phyloP scores from a whole-genome alignment of 2,888 invertebrate species.

The Drosophila rubida region DNA sequence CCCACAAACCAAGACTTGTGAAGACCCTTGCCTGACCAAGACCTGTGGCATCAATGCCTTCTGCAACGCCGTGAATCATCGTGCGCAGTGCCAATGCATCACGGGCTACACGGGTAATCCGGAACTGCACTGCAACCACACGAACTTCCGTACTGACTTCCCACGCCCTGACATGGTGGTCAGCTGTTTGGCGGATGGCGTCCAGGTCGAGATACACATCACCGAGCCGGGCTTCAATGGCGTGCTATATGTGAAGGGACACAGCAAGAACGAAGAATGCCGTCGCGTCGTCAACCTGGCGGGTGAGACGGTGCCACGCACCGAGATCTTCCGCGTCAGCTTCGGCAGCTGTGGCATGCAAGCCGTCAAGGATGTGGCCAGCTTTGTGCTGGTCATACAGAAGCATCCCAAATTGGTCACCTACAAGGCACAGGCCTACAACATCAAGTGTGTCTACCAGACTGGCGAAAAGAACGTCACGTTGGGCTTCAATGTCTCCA shows the following conservation, averaged over 20 bases:
- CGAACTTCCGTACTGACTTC: slow-evolving; percentile 90
- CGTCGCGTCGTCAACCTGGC: slow-evolving; percentile 92
- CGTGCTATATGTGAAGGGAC: slow-evolving; percentile 96
- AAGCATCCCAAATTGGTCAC: slow-evolving; percentile 98
- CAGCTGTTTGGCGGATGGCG: slow-evolving; percentile 95
- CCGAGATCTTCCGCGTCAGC: slow-evolving; percentile 93
- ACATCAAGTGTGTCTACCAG: slow-evolving; percentile 97
- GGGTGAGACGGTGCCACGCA: slow-evolving; percentile 88
- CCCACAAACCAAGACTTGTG: slow-evolving; percentile 89
- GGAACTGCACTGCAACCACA: slow-evolving; percentile 88
- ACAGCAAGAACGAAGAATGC: slow-evolving; percentile 96
- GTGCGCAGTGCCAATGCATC: slow-evolving; percentile 91
- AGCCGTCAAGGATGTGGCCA: slow-evolving; percentile 95
- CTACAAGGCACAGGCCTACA: slow-evolving; percentile 97
- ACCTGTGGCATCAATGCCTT: slow-evolving; percentile 90
- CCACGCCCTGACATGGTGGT: slow-evolving; percentile 94
- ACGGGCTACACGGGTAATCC: slow-evolving; percentile 92
- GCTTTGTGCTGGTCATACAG: slow-evolving; percentile 97
- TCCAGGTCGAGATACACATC: slow-evolving; percentile 93
- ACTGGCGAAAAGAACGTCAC: slow-evolving; percentile 97
- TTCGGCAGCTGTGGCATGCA: slow-evolving; percentile 97
- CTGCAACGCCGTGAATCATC: slow-evolving; percentile 91
- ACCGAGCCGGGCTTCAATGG: slow-evolving; percentile 92
- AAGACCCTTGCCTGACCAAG: slow-evolving; percentile 91
- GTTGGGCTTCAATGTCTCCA: slow-evolving; percentile 96